Evolutionary conservation across 2,113 vertebrate genomes (phyloP), one percentile per base, ranked within the genome.

Genomic region (Sula dactylatra): DNA sequence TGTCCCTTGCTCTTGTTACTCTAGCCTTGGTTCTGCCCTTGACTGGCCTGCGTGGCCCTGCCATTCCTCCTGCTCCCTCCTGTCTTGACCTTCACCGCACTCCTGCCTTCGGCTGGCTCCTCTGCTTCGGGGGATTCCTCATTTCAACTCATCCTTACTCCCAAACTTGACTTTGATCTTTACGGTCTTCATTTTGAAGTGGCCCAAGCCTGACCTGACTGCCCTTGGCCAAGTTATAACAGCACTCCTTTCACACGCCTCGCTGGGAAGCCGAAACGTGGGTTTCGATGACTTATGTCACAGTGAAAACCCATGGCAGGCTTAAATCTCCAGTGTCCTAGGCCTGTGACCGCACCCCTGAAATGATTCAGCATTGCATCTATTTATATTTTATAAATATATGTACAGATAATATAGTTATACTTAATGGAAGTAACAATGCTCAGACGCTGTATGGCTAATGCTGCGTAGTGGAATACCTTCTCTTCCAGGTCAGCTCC

Each of bases 241-340:
- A 40, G 38, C 16, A 2, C 11, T 58, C 26, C 36, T 56, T 45
- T 61, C 8, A 8, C 38, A 9, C 4, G 0, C 34, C 45, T 45
- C 24, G 0, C 54, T 47, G 27, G 38, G 71, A 90, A 61, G 79
- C 54, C 4, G 22, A 25, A 61, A 38, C 1, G 1, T 16, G 15
- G 38, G 18, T 12, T 45, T 76, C 0, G 1, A 38, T 54, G 38
- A 22, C 27, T 24, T 13, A 16, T 0, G 0, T 73, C 5, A 1
- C 36, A 12, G 45, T 54, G 19, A 67, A 90, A 76, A 74, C 52
- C 52, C 5, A 1, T 24, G 45, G 52, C 78, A 67, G 27, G 78
- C 17, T 74, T 74, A 18, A 8, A 22, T 10, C 52, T 74, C 15
- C 14, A 4, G 18, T 16, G 24, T 29, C 38, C 47, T 36, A 9